Evolutionary conservation across 53 echinoderm and acorn worm species (phyloP).

Genomic region (Paracentrotus lividus): DNA sequence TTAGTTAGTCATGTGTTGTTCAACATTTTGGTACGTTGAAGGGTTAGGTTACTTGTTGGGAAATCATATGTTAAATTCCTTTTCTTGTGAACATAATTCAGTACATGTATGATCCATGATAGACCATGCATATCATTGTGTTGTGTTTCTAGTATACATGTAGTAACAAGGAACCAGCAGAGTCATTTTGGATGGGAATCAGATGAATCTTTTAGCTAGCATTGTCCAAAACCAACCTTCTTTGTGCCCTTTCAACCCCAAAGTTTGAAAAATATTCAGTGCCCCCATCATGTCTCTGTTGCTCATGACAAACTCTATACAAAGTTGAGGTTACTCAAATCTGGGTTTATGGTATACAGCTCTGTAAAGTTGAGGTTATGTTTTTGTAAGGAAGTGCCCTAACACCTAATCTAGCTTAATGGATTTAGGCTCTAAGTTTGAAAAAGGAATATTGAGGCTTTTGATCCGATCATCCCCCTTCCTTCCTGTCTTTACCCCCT

Average conservation of each 20-base stretch:
- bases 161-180: neutral
- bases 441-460: neutral
- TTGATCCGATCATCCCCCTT: constrained; percentile 46
- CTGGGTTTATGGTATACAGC: too few species aligned
- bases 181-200: neutral
- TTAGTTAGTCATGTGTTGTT: too few species aligned
- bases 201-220: neutral
- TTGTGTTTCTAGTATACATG: too few species aligned
- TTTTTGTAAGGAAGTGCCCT: neutral
- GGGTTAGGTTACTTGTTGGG: too few species aligned
- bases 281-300: neutral
- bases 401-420: neutral
- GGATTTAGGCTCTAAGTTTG: neutral
- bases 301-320: neutral
- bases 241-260: neutral
- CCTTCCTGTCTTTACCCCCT: constrained; percentile 43
- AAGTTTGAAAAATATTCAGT: neutral
- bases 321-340: neutral
- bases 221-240: neutral
- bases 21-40: too few species aligned
- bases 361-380: neutral
- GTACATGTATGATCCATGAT: too few species aligned
- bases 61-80: too few species aligned
- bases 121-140: too few species aligned
- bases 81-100: too few species aligned